These are phyloP conservation scores for Eulemur mongoz DNA, from an alignment of 2,797 vertebrate species.

Conservation along the genomic window DNA sequence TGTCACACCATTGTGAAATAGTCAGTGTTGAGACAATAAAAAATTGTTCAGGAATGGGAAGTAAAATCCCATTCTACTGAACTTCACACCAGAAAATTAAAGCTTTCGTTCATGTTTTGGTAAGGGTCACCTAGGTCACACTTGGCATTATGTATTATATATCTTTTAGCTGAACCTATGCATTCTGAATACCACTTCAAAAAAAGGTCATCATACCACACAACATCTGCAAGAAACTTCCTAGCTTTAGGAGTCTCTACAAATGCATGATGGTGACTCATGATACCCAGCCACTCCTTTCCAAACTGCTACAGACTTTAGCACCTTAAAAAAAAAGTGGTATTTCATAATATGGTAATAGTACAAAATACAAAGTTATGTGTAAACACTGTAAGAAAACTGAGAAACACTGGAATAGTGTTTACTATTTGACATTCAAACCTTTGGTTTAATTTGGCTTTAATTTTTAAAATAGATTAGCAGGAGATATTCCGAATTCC, in stretches of 20 bases:
- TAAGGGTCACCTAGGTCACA: not conserved
- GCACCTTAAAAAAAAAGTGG: not conserved
- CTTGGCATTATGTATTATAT: not conserved
- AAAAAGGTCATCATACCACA: constrained; percentile 10
- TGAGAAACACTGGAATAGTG: not conserved
- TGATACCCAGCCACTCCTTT: not conserved
- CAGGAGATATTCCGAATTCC: constrained; percentile 6
- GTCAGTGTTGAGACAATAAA: constrained; percentile 12
- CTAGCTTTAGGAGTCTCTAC: not conserved
- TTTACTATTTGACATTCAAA: constrained; percentile 42
- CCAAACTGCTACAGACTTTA: constrained; percentile 13
- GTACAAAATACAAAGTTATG: constrained; percentile 30
- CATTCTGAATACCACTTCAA: constrained; percentile 9
- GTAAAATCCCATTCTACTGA: constrained; percentile 29
- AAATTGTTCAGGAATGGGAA: not conserved
- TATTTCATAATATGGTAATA: not conserved
- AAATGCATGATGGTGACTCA: not conserved
- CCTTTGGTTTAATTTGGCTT: not conserved
- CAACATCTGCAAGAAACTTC: not conserved
- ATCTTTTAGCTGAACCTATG: not conserved
- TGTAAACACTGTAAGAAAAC: constrained; percentile 7
- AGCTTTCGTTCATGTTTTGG: not conserved
- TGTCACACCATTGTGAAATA: constrained; percentile 6
- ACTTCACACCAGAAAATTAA: not conserved
- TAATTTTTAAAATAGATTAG: constrained; percentile 39